Base-by-base conservation (phyloP, 2,113 vertebrate species). In the Craseonycteris thonglongyai region DNA sequence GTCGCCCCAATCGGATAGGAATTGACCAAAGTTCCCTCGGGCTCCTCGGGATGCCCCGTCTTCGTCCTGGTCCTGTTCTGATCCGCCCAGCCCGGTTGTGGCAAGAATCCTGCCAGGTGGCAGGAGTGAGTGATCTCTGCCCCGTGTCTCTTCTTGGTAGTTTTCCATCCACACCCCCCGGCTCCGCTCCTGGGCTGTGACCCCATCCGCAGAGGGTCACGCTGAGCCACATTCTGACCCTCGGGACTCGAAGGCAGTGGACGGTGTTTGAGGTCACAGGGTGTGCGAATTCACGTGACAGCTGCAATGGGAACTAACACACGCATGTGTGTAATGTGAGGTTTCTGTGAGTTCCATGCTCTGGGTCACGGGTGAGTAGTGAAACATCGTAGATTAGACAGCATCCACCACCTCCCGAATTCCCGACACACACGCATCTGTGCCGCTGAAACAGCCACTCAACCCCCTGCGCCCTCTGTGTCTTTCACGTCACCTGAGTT, bases 311-410 rank as follows among this genome's bases (percentile, higher is more conserved):
- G 35, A 49, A 19, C 5, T 0, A 47, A 63, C 3, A n/a, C 24
- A 9, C 7, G 15, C 9, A 8, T 0, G 2, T 3, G 0, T 12
- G 12, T 30, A 3, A n/a, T 66, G 3, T 0, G 9, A 42, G 38
- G 28, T 38, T 33, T 61, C 49, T 63, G 21, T 51, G 45, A 38
- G 16, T 86, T 59, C 15, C 19, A 4, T 24, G n/a, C 8, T 16
- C 1, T 7, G 1, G 2, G 15, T 15, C 12, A 26, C 2, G 30
- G 1, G 21, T 42, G 38, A 40, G 21, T 26, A 26, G 24, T 40
- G 24, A 49, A 38, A 13, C 8, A 26, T 18, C 21, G 5, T 15
- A 6, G 16, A 54, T 15, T 26, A 22, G 28, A 7, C 0, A 33
- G 26, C 30, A 30, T 38, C 68, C 4, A 3, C 26, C 26, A 4